Base-by-base conservation (phyloP, 2,888 invertebrate species). In the Celastrina argiolus region DNA sequence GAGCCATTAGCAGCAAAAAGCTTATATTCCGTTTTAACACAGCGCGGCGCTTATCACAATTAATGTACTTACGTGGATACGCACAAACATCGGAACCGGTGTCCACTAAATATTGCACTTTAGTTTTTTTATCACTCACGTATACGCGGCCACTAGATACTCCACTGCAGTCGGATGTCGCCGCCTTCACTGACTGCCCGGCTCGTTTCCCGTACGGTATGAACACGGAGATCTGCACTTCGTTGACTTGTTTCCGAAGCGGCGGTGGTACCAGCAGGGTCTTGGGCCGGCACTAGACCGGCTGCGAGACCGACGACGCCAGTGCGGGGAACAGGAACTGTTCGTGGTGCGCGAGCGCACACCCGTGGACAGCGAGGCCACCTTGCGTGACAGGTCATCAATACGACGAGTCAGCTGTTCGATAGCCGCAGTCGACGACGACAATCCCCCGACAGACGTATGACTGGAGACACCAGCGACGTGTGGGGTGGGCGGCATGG, bases 1-100 rank as follows among this genome's bases (percentile, higher is more conserved):
- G 76, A 70, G 0, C 74, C 74, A 58, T 82, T 82, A 0, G 80
- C 79, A 16, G 81, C 81, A 14, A 65, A 70, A 1, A 81, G 65
- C n/a, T 71, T 65, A 61, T 76, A 81, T 6, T 66, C 39, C 7
- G 69, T 66, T 3, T 66, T 64, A 10, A 41, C 39, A 14, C 67
- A 34, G n/a, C n/a, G n/a, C n/a, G n/a, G 10, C 39, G 56, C 8
- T 56, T 66, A 45, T 68, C 18, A 22, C 31, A 14, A 36, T 42
- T 36, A 59, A 61, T 34, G 42, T 31, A 61, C 26, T 45, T 64
- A 58, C 68, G 68, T 28, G 71, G 68, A 36, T 70, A 51, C 14
- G 70, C 67, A 61, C 72, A 71, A 18, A 66, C 51, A 12, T 66
- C 66, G n/a, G n/a, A n/a, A n/a, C n/a, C n/a, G n/a, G n/a, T n/a